These are phyloP conservation scores for Apodemia hepburni DNA, from an alignment of 2,888 invertebrate species.

Conservation along the genomic window DNA sequence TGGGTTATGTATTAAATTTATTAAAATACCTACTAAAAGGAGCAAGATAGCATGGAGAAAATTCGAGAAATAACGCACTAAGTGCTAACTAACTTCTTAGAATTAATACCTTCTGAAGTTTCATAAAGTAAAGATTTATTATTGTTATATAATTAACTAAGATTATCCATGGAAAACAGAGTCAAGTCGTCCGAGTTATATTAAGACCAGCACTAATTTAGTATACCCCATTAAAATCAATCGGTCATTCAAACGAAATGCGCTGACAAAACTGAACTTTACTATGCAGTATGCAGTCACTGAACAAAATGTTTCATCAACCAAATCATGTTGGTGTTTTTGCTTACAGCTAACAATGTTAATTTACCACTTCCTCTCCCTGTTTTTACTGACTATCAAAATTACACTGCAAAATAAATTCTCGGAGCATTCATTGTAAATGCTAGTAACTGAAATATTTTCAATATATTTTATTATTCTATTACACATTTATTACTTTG, in stretches of 20 bases:
- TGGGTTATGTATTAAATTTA: too few species aligned
- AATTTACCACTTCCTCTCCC: constrained; percentile 17
- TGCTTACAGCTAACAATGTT: constrained; percentile 4
- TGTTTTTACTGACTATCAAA: constrained; percentile 32
- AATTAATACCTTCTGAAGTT: too few species aligned
- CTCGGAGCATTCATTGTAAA: constrained; percentile 35
- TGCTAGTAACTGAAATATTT: constrained; percentile 45
- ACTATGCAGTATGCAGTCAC: constrained; percentile 4
- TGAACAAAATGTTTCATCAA: constrained; percentile 1
- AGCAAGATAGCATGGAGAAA: too few species aligned
- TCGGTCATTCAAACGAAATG: not conserved
- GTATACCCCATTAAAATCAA: constrained; percentile 1
- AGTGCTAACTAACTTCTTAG: too few species aligned
- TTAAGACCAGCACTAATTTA: not conserved
- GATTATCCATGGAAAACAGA: not conserved
- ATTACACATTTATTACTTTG: constrained; percentile 42
- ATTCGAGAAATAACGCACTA: too few species aligned
- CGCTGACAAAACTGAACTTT: constrained; percentile 1
- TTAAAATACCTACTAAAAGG: too few species aligned
- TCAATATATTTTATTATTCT: constrained; percentile 39
- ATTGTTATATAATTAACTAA: not conserved
- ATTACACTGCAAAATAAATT: constrained; percentile 37
- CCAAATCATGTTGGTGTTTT: constrained; percentile 8
- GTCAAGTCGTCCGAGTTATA: not conserved
- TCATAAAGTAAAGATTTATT: too few species aligned